Evolutionary conservation across 23 tunicate genomes (phyloP), one percentile per base, ranked within the genome.

Genomic region (Halocynthia roretzi): DNA sequence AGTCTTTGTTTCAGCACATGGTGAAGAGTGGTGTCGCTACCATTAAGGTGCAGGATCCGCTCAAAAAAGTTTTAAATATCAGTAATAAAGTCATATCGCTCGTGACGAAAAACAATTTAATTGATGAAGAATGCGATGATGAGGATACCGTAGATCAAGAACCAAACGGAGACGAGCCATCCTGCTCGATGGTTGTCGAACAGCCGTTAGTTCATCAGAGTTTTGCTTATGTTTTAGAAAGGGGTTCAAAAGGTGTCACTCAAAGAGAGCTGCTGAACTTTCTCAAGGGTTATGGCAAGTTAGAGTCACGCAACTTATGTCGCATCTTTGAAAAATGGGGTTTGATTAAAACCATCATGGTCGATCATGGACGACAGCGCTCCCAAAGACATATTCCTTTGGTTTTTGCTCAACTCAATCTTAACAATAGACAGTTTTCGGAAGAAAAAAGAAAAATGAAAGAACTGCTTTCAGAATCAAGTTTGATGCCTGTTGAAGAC

Each of bases 361-460:
- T 92, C 15, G 98, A 92, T 72, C 75, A 74, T 4, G 92, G 92
- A 52, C 72, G 62, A 51, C 93, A 86, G 53, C 54, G 98, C 44
- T 62, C 72, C 10, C 87, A 86, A 62, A 86, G 67, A 61, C 80
- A 71, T 72, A 86, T 81, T 72, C 84, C 98, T 40, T 83, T 86
- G 23, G 52, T 44, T 20, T 75, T 77, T 51, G 83, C 87, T n/a
- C 53, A 22, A 11, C 74, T 67, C 75, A 85, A 87, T 54, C 52
- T 8, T 6, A 77, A 55, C 61, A 86, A 79, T 7, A 82, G 78
- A 69, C 69, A 92, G 71, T 82, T 92, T 8, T 53, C 79, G 21
- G 85, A 48, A 7, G 98, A 83, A 56, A 76, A 83, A 69, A 86
- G 78, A 19, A 79, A 82, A 68, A 86, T 82, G 87, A 56, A 91